These are phyloP conservation scores for Crypturellus tataupa DNA, from an alignment of 2,797 vertebrate genomes.

Conservation along the genomic window DNA sequence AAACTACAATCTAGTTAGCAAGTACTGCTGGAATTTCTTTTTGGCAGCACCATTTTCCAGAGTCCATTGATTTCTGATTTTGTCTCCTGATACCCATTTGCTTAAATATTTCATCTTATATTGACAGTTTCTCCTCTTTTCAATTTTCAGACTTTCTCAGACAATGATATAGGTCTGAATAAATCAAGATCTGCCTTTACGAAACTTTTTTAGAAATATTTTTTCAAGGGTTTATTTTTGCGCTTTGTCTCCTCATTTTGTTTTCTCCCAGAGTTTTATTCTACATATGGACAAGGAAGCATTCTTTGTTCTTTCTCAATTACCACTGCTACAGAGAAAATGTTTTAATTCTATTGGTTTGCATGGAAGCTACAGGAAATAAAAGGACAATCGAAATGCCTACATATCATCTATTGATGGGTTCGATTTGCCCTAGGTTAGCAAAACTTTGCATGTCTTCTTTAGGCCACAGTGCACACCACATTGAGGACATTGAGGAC, in stretches of 20 bases:
- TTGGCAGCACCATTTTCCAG: background rate
- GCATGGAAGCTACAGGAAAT: background rate
- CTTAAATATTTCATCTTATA: background rate
- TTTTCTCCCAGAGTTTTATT: background rate
- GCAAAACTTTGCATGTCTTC: background rate
- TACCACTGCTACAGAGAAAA: background rate
- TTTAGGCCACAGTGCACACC: background rate
- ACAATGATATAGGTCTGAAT: background rate
- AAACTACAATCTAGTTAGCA: background rate
- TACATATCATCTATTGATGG: background rate
- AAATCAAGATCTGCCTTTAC: background rate
- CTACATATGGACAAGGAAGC: background rate
- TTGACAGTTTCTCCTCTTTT: background rate
- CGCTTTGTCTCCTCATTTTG: background rate
- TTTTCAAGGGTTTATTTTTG: background rate
- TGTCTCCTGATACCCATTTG: background rate
- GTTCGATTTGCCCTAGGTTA: no score
- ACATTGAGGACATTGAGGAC: background rate
- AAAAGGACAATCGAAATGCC: background rate
- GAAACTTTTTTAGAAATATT: background rate
- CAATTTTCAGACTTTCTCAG: background rate
- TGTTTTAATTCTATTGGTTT: background rate
- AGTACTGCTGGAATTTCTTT: background rate
- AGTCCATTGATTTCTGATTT: background rate
- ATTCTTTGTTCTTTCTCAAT: background rate